Percentiles rank a stretch among this genome's conserved stretches.
These are phyloP conservation scores for Scaptomyza flava DNA, from an alignment of 2,888 invertebrate species.

Conservation along the genomic window DNA sequence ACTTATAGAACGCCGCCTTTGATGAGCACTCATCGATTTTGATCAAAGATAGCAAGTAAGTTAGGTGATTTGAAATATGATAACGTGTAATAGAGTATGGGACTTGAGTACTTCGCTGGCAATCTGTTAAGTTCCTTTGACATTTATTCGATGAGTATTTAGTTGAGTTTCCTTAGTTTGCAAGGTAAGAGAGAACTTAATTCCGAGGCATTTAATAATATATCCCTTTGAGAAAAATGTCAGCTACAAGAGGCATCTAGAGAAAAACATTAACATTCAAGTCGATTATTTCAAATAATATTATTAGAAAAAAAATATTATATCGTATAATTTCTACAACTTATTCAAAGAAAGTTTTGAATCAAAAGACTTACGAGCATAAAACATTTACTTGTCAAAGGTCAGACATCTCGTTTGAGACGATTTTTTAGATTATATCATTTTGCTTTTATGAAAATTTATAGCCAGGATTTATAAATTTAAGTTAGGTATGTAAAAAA, in stretches of 20 bases:
- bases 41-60: neutral
- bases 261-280: no score
- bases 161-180: neutral
- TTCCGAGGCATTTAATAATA: neutral
- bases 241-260: neutral
- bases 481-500: neutral
- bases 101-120: neutral
- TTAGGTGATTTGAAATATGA: constrained; percentile 3
- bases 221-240: neutral
- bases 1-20: constrained; percentile 1
- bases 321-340: no score
- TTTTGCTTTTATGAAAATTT: neutral
- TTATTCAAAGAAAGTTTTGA: no score
- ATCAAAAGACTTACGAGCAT: no score
- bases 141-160: neutral
- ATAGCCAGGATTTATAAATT: no score
- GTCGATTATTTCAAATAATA: no score
- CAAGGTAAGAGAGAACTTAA: no score
- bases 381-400: no score
- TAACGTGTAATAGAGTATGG: neutral
- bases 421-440: no score
- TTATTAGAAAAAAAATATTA: no score
- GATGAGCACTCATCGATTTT: neutral
- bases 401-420: no score
- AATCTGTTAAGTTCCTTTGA: neutral